phyloP scores from a whole-genome alignment of 1,140 invertebrate genomes.

The Penaeus chinensis region DNA sequence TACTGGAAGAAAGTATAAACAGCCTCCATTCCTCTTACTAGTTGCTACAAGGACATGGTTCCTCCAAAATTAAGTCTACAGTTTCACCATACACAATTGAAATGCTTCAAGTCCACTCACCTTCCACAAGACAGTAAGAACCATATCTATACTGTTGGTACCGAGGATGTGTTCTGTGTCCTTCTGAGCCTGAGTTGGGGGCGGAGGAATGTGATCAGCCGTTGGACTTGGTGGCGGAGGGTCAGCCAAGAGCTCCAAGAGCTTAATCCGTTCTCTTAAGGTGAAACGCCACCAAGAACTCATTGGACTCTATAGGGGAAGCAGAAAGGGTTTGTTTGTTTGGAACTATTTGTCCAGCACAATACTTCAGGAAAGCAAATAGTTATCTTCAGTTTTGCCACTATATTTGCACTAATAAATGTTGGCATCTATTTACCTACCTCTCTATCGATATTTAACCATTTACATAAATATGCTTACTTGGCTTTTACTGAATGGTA shows the following conservation, averaged over 20 bases:
- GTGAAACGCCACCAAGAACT: constrained; percentile 54
- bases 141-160: constrained; percentile 44
- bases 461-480: constrained; percentile 16
- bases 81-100: no score
- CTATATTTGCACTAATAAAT: no score
- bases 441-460: no score
- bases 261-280: constrained; percentile 33
- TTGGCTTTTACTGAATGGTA: constrained; percentile 34
- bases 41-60: no score
- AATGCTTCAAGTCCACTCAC: neutral
- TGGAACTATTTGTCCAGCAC: no score
- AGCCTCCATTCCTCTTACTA: no score
- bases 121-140: constrained; percentile 44
- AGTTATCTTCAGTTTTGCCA: no score
- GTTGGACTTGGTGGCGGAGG: constrained; percentile 38
- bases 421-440: no score
- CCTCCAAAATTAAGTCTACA: no score
- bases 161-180: constrained; percentile 25
- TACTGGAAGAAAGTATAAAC: no score
- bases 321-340: no score
- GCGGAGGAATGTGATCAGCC: constrained; percentile 40
- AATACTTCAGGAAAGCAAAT: no score
- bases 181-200: constrained; percentile 39
- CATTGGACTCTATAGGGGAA: constrained; percentile 2
- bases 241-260: constrained; percentile 39